A percentile compares a stretch with the other conserved stretches of the same genome.
These are phyloP conservation scores for Drosophila elegans DNA, from an alignment of 1,140 invertebrate genomes.

Conservation along the genomic window DNA sequence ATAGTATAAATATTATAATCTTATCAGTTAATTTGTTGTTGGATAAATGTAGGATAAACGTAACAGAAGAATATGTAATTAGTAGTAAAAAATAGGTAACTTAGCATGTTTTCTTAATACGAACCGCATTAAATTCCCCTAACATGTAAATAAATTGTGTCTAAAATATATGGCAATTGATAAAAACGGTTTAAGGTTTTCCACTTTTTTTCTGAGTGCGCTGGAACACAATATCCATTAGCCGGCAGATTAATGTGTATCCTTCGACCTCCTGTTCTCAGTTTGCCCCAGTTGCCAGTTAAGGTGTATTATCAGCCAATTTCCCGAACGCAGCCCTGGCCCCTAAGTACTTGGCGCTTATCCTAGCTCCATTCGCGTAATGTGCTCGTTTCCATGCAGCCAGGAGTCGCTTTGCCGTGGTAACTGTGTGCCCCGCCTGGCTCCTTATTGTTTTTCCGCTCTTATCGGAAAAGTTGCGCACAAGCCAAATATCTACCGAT, in stretches of 20 bases:
- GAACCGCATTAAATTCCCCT: no score
- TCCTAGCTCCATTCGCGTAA: conserved; percentile 37
- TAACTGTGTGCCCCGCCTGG: conserved; percentile 16
- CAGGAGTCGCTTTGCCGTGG: conserved; percentile 18
- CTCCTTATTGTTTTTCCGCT: conserved; percentile 5
- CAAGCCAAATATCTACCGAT: conserved; percentile 42
- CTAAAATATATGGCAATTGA: neutral
- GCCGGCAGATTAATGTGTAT: conserved; percentile 30
- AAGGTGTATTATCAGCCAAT: conserved; percentile 68
- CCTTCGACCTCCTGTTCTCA: conserved; percentile 15
- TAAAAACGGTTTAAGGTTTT: no score
- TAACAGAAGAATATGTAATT: no score
- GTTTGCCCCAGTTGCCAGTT: conserved; percentile 21
- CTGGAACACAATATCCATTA: conserved; percentile 30
- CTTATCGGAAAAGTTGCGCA: conserved; percentile 49
- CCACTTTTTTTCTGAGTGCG: neutral
- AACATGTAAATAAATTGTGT: neutral
- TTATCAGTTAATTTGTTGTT: no score
- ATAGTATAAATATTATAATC: no score
- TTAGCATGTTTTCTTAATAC: no score
- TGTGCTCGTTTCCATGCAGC: conserved; percentile 56
- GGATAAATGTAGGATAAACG: no score
- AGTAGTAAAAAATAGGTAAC: no score
- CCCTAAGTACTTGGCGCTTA: conserved; percentile 46
- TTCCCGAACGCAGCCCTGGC: conserved; percentile 39